Conservation (phyloP, 2,113 vertebrate species). For the Rattus rattus region DNA sequence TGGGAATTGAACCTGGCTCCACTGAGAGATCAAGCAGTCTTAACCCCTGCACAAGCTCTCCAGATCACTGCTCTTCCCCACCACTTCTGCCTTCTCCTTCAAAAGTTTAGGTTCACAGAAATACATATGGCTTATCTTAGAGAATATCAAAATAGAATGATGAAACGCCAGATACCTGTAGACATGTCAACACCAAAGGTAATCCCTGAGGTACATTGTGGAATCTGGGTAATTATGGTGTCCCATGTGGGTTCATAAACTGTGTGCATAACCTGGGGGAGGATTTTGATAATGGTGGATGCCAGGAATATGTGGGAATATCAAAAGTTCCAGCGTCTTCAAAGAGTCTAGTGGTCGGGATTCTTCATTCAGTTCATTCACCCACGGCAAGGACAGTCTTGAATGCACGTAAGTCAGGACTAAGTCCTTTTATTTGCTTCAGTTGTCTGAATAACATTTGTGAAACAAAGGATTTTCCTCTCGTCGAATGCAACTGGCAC, state of each 20-base stretch:
- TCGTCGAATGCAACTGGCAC: not conserved
- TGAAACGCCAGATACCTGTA: not conserved
- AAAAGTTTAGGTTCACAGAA: conserved; percentile 18
- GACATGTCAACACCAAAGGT: not conserved
- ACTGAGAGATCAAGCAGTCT: not conserved
- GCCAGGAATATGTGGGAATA: not conserved
- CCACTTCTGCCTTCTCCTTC: not conserved
- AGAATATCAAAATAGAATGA: not conserved
- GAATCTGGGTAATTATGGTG: not conserved
- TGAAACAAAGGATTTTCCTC: not conserved
- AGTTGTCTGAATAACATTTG: not conserved
- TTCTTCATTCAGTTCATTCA: not conserved
- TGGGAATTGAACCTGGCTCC: not conserved
- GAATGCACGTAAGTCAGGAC: not conserved
- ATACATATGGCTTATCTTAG: not conserved
- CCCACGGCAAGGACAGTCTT: not conserved
- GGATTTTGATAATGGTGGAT: not conserved
- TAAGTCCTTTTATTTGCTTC: not conserved
- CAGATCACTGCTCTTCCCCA: not conserved
- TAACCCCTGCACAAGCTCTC: not conserved
- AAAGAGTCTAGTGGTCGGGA: not conserved
- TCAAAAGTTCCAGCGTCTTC: not conserved
- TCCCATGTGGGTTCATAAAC: not conserved
- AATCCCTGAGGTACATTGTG: not conserved
- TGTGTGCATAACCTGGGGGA: not conserved